Evolutionary conservation across 2,797 vertebrate species (phyloP).

Genomic region (Pygocentrus nattereri): DNA sequence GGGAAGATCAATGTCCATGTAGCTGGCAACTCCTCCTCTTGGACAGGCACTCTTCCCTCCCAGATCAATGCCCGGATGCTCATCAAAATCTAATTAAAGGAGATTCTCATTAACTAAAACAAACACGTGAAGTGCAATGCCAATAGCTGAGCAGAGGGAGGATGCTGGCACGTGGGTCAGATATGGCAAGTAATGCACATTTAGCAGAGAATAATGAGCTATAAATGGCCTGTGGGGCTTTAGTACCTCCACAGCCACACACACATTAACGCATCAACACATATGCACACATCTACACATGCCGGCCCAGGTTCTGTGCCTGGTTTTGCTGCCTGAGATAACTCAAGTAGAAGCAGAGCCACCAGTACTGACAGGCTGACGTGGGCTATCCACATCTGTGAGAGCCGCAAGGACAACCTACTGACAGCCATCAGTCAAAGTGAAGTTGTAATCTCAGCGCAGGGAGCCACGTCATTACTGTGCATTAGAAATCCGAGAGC

Average conservation of each 20-base stretch:
- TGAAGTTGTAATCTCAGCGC: neutral
- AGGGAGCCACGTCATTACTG: neutral
- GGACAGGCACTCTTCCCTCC: constrained; percentile 32
- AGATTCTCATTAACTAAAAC: constrained; percentile 67
- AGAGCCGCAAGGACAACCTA: constrained; percentile 13
- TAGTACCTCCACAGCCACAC: neutral
- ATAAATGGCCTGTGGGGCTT: constrained; percentile 44
- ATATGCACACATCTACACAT: neutral
- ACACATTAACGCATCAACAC: neutral
- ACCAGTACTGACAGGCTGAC: constrained; percentile 30
- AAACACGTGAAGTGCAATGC: constrained; percentile 61
- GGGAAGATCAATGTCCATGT: constrained; percentile 51
- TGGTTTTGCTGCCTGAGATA: constrained; percentile 30
- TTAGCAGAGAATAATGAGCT: constrained; percentile 54
- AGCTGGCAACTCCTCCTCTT: constrained; percentile 50
- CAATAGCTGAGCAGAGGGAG: constrained; percentile 42
- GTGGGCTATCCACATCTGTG: constrained; percentile 26
- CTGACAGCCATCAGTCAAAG: constrained; percentile 43
- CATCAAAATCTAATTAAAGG: constrained; percentile 69
- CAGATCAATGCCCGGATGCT: constrained; percentile 65
- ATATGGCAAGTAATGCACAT: constrained; percentile 45
- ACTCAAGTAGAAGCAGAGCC: constrained; percentile 8
- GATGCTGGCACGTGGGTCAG: constrained; percentile 36
- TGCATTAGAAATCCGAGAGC: neutral
- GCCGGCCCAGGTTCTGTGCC: neutral